phyloP scores from a whole-genome alignment of 2,888 invertebrate genomes.

The Habroteleia sp. region DNA sequence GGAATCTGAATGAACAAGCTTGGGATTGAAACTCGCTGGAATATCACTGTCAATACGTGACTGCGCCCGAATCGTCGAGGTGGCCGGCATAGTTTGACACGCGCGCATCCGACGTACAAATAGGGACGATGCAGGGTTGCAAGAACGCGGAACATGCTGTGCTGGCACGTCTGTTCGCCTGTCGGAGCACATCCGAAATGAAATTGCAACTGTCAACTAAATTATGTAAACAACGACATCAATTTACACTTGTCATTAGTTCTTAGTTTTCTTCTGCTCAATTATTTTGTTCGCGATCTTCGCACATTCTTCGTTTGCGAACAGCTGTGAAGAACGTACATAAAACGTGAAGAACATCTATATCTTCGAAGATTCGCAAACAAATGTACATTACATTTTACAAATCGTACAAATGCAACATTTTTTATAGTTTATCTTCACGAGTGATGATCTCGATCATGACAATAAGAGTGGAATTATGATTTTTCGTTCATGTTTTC shows the following conservation, averaged over 20 bases:
- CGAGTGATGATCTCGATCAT: too few relatives aligned
- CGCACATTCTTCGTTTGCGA: too few relatives aligned
- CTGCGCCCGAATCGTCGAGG: conserved; percentile 72
- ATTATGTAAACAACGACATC: conserved; percentile 12
- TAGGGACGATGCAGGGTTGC: conserved; percentile 14
- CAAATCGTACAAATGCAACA: too few relatives aligned
- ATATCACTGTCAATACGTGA: conserved; percentile 70
- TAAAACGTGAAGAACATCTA: too few relatives aligned
- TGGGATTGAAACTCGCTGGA: conserved; percentile 73
- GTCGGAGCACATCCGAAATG: conserved; percentile 7
- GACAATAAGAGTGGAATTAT: too few relatives aligned
- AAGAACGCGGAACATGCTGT: conserved; percentile 24
- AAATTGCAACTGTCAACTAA: conserved; percentile 28
- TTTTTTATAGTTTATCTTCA: too few relatives aligned
- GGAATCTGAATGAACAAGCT: conserved; percentile 30
- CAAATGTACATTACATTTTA: too few relatives aligned
- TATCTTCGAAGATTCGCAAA: too few relatives aligned
- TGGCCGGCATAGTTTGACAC: conserved; percentile 42
- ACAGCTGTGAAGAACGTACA: too few relatives aligned
- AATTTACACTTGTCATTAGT: conserved; percentile 19
- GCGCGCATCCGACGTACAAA: conserved; percentile 38
- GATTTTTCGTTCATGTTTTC: too few relatives aligned
- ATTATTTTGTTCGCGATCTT: too few relatives aligned
- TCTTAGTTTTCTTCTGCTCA: too few relatives aligned
- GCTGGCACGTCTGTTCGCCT: conserved; percentile 11